Evolutionary conservation across 1,140 invertebrate species (phyloP), one percentile per base, ranked within the genome.

Genomic region (Ceratosolen solmsi): DNA sequence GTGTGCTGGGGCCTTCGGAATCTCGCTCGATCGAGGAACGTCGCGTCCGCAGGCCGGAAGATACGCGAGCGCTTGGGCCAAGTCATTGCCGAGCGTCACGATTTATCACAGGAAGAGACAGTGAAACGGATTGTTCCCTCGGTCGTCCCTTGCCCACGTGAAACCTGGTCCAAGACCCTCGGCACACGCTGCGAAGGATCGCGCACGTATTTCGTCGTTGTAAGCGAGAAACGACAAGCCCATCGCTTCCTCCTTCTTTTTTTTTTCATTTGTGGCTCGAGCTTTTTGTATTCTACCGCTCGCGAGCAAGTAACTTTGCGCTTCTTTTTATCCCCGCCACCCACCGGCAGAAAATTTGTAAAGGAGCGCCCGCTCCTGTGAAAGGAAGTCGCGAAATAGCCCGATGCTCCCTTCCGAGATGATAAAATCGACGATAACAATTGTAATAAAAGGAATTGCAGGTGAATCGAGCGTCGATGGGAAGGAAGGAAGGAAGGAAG

Each of bases 101-200:
- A 90, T 90, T 89, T 89, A 89, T 90, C 87, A 87, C 87, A 65
- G 71, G 82, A 22, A 71, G 84, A 83, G 85, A 87, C 86, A 84
- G 82, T 84, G 84, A 87, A 88, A 89, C 86, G 87, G 87, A 89
- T 90, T 87, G 87, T 88, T 87, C 87, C 85, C 85, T 82, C 65
- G 84, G 85, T 80, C 83, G 54, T 75, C 56, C n/a, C 81, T 5
- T 8, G 58, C n/a, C 54, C 54, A 80, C 74, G 58, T 84, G 82
- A 84, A 82, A n/a, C n/a, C n/a, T n/a, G n/a, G n/a, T n/a, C n/a
- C n/a, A n/a, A n/a, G n/a, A n/a, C n/a, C n/a, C n/a, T n/a, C n/a
- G n/a, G n/a, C n/a, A n/a, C n/a, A n/a, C n/a, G 83, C 78, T 81
- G 78, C 54, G 15, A n/a, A 82, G 75, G 81, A 82, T 83, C 75